Evolutionary conservation across 1,140 invertebrate species (phyloP).

Genomic region (Drosophila rhopaloa): DNA sequence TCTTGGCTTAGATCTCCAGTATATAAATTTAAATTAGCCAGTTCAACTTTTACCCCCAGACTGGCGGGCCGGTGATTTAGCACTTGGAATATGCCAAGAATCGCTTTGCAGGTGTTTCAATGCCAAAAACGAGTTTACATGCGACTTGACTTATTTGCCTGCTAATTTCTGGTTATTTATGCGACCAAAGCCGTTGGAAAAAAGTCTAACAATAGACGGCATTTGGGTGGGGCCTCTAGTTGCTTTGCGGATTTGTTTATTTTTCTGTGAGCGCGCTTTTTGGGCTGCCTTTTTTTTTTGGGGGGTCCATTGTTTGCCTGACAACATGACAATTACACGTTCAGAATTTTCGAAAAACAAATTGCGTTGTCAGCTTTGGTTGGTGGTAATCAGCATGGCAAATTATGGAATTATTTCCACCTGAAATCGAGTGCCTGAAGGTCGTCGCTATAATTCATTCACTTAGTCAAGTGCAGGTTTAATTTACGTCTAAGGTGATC

Average conservation of each 20-base stretch:
- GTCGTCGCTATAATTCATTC: slow-evolving; percentile 25
- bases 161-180: slow-evolving; percentile 79
- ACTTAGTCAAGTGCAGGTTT: slow-evolving; percentile 29
- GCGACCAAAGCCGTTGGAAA: slow-evolving; percentile 32
- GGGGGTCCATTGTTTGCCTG: slow-evolving; percentile 65
- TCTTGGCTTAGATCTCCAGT: slow-evolving; percentile 62
- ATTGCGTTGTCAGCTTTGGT: slow-evolving; percentile 60
- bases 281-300: slow-evolving; percentile 3
- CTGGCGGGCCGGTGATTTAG: slow-evolving; percentile 65
- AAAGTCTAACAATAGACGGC: slow-evolving; percentile 66
- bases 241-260: slow-evolving; percentile 32
- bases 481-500: slow-evolving; percentile 23
- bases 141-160: slow-evolving; percentile 68
- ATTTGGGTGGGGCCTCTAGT: slow-evolving; percentile 31
- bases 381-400: slow-evolving; percentile 49
- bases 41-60: slow-evolving; percentile 59
- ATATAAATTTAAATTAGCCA: slow-evolving; percentile 77
- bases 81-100: slow-evolving; percentile 47
- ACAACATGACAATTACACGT: slow-evolving; percentile 80
- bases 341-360: slow-evolving; percentile 69
- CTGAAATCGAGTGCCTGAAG: slow-evolving; percentile 32
- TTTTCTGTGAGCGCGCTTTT: slow-evolving; percentile 25
- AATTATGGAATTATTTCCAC: slow-evolving; percentile 58
- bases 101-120: slow-evolving; percentile 68
- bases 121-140: slow-evolving; percentile 67